Evolutionary conservation across 2,888 invertebrate genomes (phyloP).

Genomic region (Saturnia japonica): DNA sequence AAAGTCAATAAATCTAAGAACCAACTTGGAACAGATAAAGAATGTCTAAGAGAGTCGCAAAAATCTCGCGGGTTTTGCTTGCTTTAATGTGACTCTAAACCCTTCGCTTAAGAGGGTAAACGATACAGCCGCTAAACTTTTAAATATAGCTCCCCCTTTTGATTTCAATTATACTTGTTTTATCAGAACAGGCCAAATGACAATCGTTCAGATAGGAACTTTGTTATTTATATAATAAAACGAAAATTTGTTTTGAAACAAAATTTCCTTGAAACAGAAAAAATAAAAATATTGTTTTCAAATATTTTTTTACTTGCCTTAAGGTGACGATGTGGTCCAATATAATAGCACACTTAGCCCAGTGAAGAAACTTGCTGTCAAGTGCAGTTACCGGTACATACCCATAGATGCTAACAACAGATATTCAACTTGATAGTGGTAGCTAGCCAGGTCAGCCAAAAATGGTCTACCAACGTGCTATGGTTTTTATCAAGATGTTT

Average conservation of each 20-base stretch:
- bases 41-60: slow-evolving; percentile 55
- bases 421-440: no score
- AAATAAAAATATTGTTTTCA: no score
- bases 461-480: no score
- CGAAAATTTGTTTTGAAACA: not conserved
- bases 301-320: no score
- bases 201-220: not conserved
- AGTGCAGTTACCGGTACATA: no score
- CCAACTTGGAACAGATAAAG: slow-evolving; percentile 68
- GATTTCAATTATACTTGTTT: slow-evolving; percentile 32
- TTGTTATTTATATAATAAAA: not conserved
- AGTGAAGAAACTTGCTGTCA: no score
- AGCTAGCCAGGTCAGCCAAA: no score
- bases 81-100: slow-evolving; percentile 62
- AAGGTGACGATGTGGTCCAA: no score
- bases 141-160: slow-evolving; percentile 39
- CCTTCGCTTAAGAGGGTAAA: slow-evolving; percentile 43
- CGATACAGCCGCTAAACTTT: slow-evolving; percentile 40
- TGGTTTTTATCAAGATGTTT: no score
- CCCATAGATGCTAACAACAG: no score
- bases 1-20: slow-evolving; percentile 78
- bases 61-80: slow-evolving; percentile 32
- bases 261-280: not conserved
- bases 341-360: not conserved
- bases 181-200: not conserved